Evolutionary conservation across 2,888 invertebrate genomes (phyloP), one percentile per base, ranked within the genome.

Genomic region (Oligia latruncula): DNA sequence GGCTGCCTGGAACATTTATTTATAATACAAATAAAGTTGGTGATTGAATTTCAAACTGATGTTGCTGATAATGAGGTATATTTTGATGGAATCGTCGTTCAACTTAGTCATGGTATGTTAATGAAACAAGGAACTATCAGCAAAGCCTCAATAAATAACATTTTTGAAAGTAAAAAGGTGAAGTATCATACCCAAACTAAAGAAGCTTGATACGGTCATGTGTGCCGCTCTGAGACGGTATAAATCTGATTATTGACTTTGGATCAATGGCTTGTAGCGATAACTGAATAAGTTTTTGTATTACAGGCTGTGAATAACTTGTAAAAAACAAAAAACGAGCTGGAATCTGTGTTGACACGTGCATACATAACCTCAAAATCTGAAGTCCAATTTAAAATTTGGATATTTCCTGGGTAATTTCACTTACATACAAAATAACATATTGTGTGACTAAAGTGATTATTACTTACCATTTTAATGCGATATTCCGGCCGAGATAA

Each of bases 401-500:
- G 0, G 1, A 35, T 35, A 13, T 62, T 55, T 20, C 35, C 9
- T 4, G 2, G 13, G 15, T 66, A 23, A 62, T 40, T 71, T 17
- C 0, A 60, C 20, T 65, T 73, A 9, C 0, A 29, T 43, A 52
- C 3, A 8, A 60, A 29, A 55, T 29, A 80, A 64, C 15, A 49
- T 15, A 66, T 62, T 0, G 0, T 15, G 4, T 13, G 9, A 15
- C 3, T 60, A 43, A 49, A 55, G 75, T 5, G 43, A n/a, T 23
- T 4, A 60, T 84, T 79, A 90, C 94, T 97, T 95, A 98, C 98
- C 98, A 98, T 98, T 92, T 95, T 97, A 89, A 90, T 95, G 94
- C 93, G 93, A 93, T 95, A 97, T 97, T 95, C 98, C 98, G 98
- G 98, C 98, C 98, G 98, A 98, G 98, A 95, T 98, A 98, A 98